A percentile compares a stretch with the other conserved stretches of the same genome.
phyloP scores from a whole-genome alignment of 2,113 vertebrate species.

The Melospiza melodia region DNA sequence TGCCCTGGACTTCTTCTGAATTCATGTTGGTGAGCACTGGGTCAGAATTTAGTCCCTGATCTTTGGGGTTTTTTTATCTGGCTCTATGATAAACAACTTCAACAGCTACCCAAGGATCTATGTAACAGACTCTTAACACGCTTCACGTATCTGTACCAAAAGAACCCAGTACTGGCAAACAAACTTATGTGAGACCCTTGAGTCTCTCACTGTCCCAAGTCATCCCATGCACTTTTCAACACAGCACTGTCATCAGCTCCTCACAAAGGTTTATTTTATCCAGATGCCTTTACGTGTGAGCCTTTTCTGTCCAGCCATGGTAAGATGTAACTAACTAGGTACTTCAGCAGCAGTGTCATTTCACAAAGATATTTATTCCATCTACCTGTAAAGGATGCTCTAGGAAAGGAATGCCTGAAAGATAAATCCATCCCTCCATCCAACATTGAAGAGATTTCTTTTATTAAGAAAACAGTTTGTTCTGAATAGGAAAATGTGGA shows the following conservation, averaged over 20 bases:
- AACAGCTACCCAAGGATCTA: not conserved
- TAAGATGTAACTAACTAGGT: fast-evolving
- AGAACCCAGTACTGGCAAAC: not conserved
- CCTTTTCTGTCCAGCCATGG: not conserved
- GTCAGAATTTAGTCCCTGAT: not conserved
- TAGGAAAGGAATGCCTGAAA: not conserved
- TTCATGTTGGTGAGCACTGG: not conserved
- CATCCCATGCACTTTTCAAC: fast-evolving
- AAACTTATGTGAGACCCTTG: not conserved
- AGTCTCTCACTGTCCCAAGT: not conserved
- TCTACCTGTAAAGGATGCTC: not conserved
- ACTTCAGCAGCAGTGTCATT: not conserved
- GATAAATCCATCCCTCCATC: not conserved
- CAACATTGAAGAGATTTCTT: not conserved
- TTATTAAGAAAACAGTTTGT: not conserved
- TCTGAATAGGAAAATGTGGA: not conserved
- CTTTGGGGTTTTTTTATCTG: not conserved
- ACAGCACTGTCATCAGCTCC: not conserved
- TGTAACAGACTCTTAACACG: no score
- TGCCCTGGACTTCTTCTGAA: not conserved
- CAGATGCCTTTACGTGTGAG: not conserved
- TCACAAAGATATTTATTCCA: not conserved
- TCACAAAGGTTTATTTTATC: not conserved
- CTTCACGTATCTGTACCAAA: no score
- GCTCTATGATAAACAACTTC: not conserved